These are phyloP conservation scores for Molossus alvarezi DNA, from an alignment of 2,797 vertebrate species.

Conservation along the genomic window DNA sequence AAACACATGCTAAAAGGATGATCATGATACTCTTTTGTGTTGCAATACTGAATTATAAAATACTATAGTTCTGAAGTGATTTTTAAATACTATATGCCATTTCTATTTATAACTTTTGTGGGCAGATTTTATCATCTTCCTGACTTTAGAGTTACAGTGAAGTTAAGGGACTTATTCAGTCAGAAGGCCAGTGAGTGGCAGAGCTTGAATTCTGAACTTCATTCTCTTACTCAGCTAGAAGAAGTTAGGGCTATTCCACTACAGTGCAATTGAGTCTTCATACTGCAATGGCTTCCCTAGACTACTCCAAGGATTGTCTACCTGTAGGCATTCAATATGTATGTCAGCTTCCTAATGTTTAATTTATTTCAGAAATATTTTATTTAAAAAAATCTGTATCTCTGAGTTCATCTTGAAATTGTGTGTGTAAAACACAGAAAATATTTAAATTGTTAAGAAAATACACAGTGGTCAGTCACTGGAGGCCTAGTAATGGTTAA, in stretches of 20 bases:
- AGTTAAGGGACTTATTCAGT: conserved; percentile 47
- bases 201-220: conserved; percentile 19
- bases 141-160: neutral
- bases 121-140: conserved; percentile 47
- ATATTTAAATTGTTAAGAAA: conserved; percentile 63
- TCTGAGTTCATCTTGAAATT: conserved; percentile 71
- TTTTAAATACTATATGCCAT: conserved; percentile 22
- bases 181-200: neutral
- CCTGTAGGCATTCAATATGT: neutral
- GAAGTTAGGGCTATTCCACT: neutral
- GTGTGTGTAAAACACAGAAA: conserved; percentile 7
- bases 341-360: conserved; percentile 17
- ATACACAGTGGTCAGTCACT: neutral
- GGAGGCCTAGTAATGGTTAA: neutral
- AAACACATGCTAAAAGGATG: neutral
- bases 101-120: conserved; percentile 31
- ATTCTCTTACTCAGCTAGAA: neutral
- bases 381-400: conserved; percentile 51
- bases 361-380: conserved; percentile 61
- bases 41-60: neutral
- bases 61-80: conserved; percentile 23
- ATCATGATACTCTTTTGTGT: neutral
- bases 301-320: neutral
- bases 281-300: neutral
- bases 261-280: neutral